Evolutionary conservation across 2,888 invertebrate species (phyloP), one percentile per base, ranked within the genome.

Genomic region (Tromatobia lineatoria): DNA sequence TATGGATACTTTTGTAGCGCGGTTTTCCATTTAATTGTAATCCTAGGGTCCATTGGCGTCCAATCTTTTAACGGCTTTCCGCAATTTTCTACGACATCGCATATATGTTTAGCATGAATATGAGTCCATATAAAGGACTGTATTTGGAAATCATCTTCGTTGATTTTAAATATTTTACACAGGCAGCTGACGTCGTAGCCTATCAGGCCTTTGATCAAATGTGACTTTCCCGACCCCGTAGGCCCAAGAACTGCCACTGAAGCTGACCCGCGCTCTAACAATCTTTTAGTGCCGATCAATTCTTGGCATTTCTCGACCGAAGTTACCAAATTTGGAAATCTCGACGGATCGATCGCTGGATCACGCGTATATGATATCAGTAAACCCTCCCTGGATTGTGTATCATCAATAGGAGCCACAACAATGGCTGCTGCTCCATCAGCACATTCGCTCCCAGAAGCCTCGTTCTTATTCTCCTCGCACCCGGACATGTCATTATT

Each of bases 141-240:
- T 66, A 66, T 42, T 66, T 66, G 64, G 38, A 66, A 66, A 66
- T 66, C 64, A 66, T 66, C 64, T 66, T 66, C 64, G 64, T 66
- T n/a, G 64, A 66, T 66, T 66, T 66, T 66, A 42, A 66, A 66
- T 66, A 42, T 54, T 54, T 54, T 54, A 23, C 54, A 54, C 54
- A 54, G 54, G 23, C 54, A 54, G 54, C 3, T 54, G 64, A 66
- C 64, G 64, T 66, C 64, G 64, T 66, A 66, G 64, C 64, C 64
- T 66, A 45, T 66, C 64, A 66, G 64, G 64, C 64, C 38, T 66
- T 66, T 66, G 64, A 66, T 66, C 64, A 66, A 66, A 42, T 18
- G 42, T 42, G 64, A 66, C 64, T 66, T 66, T 66, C 64, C 64
- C 64, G 64, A 66, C 64, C 64, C 64, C 64, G 64, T 18, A 66